Evolutionary conservation across 2,113 vertebrate species (phyloP).

Genomic region (Onychorhynchus coronatus): DNA sequence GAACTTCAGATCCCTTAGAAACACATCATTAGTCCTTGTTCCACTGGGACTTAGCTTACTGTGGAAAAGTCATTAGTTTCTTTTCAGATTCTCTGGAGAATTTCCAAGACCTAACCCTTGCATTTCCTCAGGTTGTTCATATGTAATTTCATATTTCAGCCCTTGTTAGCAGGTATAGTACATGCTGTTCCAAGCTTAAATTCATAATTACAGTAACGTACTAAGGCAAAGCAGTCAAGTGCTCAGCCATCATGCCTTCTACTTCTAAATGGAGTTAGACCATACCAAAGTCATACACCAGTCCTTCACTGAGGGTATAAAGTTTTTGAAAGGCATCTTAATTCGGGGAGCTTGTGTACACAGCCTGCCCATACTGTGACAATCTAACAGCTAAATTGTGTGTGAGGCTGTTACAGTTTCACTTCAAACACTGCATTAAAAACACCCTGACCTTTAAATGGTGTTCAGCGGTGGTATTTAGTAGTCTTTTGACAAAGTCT

Average conservation of each 20-base stretch:
- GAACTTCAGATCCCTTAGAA: conserved; percentile 32
- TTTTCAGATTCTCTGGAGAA: conserved; percentile 29
- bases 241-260: background rate
- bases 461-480: background rate
- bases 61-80: conserved; percentile 52
- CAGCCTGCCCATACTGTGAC: background rate
- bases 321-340: background rate
- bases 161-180: background rate
- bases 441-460: background rate
- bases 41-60: conserved; percentile 25
- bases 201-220: background rate
- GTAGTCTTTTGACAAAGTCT: background rate
- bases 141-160: conserved; percentile 3
- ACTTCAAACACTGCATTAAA: background rate
- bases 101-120: conserved; percentile 35
- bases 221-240: background rate
- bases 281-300: background rate
- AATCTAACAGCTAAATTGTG: background rate
- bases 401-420: background rate
- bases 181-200: background rate
- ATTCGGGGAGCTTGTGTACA: background rate
- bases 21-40: conserved; percentile 32
- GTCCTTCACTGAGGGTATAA: background rate
- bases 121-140: background rate
- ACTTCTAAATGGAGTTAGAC: background rate